These are phyloP conservation scores for Atopsyche davidsoni DNA, from an alignment of 1,140 invertebrate genomes.

Conservation along the genomic window DNA sequence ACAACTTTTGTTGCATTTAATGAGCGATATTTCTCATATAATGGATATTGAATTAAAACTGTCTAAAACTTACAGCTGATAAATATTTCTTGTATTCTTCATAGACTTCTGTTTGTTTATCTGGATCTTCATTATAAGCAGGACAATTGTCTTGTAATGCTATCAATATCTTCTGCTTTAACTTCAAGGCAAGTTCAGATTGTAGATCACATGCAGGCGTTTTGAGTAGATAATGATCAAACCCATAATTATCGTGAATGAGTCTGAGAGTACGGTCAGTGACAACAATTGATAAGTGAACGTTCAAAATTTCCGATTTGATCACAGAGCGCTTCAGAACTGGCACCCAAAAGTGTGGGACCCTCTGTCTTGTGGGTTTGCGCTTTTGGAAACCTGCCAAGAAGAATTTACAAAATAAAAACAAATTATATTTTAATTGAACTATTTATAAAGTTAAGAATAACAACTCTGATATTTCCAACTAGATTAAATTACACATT, in stretches of 20 bases:
- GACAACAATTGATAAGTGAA: conserved; percentile 71
- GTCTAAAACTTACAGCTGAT: conserved; percentile 57
- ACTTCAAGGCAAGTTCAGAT: conserved; percentile 70
- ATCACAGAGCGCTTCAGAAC: conserved; percentile 70
- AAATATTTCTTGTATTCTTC: conserved; percentile 81
- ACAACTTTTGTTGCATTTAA: too few relatives aligned
- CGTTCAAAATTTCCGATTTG: conserved; percentile 89
- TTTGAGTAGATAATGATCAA: conserved; percentile 93
- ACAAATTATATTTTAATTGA: too few relatives aligned
- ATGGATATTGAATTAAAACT: conserved; percentile 13
- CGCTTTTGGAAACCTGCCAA: conserved; percentile 75
- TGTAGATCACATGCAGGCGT: conserved; percentile 83
- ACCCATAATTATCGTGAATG: conserved; percentile 86
- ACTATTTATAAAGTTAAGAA: too few relatives aligned
- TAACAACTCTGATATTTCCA: neutral
- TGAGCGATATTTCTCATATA: neutral
- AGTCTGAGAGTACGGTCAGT: conserved; percentile 75
- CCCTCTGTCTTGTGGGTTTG: conserved; percentile 49
- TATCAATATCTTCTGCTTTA: conserved; percentile 79
- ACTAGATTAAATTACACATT: neutral
- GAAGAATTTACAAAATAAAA: too few relatives aligned
- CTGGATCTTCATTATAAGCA: conserved; percentile 63
- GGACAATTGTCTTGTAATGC: conserved; percentile 68
- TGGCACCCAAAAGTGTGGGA: conserved; percentile 85
- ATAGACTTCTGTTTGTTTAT: conserved; percentile 68